phyloP scores from a whole-genome alignment of 1,140 invertebrate species.

The Brachionus rotundiformis region DNA sequence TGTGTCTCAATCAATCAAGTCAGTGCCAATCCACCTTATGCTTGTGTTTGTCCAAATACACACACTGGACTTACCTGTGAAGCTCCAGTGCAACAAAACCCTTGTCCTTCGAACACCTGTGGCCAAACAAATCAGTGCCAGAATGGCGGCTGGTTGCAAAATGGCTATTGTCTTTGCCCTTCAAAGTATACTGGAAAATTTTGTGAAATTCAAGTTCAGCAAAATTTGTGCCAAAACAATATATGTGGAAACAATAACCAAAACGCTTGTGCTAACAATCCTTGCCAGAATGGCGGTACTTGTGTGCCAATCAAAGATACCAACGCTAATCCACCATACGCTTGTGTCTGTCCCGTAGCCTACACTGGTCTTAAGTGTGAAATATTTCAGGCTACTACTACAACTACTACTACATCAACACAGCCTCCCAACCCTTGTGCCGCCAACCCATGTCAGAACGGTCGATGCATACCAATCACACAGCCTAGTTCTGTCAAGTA shows the following conservation, averaged over 20 bases:
- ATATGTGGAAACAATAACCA: background rate
- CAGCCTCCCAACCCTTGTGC: background rate
- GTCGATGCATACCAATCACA: conserved; percentile 27
- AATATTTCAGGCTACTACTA: background rate
- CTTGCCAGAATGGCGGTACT: conserved; percentile 86
- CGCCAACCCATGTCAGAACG: conserved; percentile 4
- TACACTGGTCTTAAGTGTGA: conserved; percentile 45
- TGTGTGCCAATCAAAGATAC: conserved; percentile 69
- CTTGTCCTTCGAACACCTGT: background rate
- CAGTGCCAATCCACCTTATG: conserved; percentile 58
- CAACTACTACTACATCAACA: background rate
- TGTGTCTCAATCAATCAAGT: conserved; percentile 19
- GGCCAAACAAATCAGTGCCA: background rate
- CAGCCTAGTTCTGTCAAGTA: conserved; percentile 69
- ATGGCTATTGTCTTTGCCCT: conserved; percentile 37
- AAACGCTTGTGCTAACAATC: conserved; percentile 55
- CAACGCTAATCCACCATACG: conserved; percentile 23
- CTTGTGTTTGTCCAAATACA: conserved; percentile 67
- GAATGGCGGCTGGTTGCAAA: conserved; percentile 20
- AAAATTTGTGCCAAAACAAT: conserved; percentile 20
- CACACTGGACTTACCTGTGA: conserved; percentile 24
- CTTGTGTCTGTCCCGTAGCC: conserved; percentile 35
- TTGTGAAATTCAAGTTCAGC: conserved; percentile 34
- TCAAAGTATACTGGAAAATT: conserved; percentile 19
- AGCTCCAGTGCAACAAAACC: background rate